Percentiles rank a stretch among this genome's conserved stretches.
These are phyloP conservation scores for Fopius arisanus DNA, from an alignment of 1,140 invertebrate species.

Conservation along the genomic window DNA sequence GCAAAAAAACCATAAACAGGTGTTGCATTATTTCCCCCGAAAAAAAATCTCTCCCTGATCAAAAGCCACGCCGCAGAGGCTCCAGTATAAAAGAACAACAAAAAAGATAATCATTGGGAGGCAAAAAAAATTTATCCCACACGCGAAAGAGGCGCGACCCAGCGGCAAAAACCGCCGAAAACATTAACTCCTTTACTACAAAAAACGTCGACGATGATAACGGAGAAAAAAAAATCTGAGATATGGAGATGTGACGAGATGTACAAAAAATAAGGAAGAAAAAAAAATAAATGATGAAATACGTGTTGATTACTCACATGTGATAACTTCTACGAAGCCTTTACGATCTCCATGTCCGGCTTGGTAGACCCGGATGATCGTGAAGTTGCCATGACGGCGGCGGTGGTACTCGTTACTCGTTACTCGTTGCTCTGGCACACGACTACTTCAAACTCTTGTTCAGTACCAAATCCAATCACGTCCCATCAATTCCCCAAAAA, in stretches of 20 bases:
- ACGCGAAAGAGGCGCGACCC: slow-evolving; percentile 25
- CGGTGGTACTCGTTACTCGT: too few species aligned
- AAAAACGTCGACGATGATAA: neutral
- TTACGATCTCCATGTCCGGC: slow-evolving; percentile 40
- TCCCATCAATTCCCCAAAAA: neutral
- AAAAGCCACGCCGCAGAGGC: slow-evolving; percentile 30
- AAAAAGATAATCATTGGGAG: neutral
- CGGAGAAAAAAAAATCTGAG: neutral
- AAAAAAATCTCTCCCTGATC: slow-evolving; percentile 27
- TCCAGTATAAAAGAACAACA: neutral
- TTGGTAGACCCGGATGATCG: slow-evolving; percentile 43
- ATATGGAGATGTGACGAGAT: neutral
- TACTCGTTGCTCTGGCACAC: slow-evolving; percentile 16
- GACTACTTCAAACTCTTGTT: neutral
- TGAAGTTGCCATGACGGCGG: slow-evolving; percentile 51
- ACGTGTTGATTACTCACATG: slow-evolving; percentile 44
- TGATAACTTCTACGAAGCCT: slow-evolving; percentile 38
- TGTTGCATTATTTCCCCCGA: neutral
- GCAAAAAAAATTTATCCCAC: neutral
- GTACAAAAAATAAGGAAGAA: neutral
- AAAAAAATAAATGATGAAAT: slow-evolving; percentile 3
- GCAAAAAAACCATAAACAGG: too few species aligned
- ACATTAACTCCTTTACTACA: neutral
- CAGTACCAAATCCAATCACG: neutral
- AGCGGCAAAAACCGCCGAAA: slow-evolving; percentile 6